Evolutionary conservation across 2,797 vertebrate genomes (phyloP).

Genomic region (Halcyon chelicuti): DNA sequence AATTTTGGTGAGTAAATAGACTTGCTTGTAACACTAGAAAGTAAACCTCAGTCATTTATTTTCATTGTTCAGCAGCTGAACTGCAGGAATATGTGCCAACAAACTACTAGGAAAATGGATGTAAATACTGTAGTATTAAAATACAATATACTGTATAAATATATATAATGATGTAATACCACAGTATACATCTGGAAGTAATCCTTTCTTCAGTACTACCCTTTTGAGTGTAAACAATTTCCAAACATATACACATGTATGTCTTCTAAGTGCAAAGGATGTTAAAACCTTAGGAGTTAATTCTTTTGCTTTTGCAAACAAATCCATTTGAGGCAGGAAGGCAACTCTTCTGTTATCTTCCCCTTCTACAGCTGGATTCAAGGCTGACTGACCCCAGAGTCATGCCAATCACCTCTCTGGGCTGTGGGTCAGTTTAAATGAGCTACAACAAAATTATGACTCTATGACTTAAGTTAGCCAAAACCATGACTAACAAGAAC

Average conservation of each 20-base stretch:
- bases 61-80: not conserved
- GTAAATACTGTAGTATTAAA: not conserved
- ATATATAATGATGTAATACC: not conserved
- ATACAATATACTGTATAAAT: not conserved
- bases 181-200: not conserved
- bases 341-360: not conserved
- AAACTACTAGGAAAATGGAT: not conserved
- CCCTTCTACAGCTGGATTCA: not conserved
- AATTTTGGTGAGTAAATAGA: not conserved
- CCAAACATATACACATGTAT: not conserved
- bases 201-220: not conserved
- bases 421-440: not conserved
- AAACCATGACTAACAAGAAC: not conserved
- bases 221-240: not conserved
- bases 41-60: not conserved
- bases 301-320: not conserved
- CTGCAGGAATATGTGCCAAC: not conserved
- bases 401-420: not conserved
- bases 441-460: not conserved
- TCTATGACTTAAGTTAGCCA: fast-evolving
- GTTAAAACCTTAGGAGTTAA: not conserved
- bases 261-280: not conserved
- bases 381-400: not conserved
- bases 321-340: not conserved
- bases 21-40: not conserved